phyloP scores from a whole-genome alignment of 2,888 invertebrate genomes.

The Baccha elongata region DNA sequence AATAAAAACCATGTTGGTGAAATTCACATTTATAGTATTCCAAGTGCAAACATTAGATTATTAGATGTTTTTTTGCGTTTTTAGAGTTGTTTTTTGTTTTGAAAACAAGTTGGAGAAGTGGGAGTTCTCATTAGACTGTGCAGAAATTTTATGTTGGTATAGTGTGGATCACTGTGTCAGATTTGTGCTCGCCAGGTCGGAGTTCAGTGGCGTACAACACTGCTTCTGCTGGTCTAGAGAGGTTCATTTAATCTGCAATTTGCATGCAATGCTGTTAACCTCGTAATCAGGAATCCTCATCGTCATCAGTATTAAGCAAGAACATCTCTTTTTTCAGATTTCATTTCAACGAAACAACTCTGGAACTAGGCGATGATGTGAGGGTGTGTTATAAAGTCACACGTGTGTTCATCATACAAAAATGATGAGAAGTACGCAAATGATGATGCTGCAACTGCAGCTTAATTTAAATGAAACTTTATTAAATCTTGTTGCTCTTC shows the following conservation, averaged over 20 bases:
- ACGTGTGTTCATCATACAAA: conserved; percentile 28
- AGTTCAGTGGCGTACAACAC: conserved; percentile 24
- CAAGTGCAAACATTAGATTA: conserved; percentile 8
- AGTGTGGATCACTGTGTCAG: conserved; percentile 61
- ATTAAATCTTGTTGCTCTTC: conserved; percentile 37
- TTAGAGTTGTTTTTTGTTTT: conserved; percentile 4
- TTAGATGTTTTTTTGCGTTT: conserved; percentile 28
- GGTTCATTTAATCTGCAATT: conserved; percentile 71
- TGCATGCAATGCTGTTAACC: conserved; percentile 67
- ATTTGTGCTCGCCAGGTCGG: conserved; percentile 12
- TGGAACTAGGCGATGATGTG: conserved; percentile 5
- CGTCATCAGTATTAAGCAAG: conserved; percentile 47
- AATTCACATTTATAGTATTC: neutral
- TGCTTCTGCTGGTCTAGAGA: neutral
- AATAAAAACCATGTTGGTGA: neutral
- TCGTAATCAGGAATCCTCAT: conserved; percentile 58
- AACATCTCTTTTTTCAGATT: conserved; percentile 24
- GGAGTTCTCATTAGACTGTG: conserved; percentile 49
- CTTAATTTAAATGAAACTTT: conserved; percentile 43
- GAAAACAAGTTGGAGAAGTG: neutral
- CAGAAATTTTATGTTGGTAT: conserved; percentile 27
- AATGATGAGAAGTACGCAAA: conserved; percentile 38
- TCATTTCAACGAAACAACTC: conserved; percentile 35
- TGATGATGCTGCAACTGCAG: conserved; percentile 56
- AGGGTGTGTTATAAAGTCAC: conserved; percentile 7